Conservation (phyloP, 2,113 vertebrate genomes). For the Anguilla japonica region DNA sequence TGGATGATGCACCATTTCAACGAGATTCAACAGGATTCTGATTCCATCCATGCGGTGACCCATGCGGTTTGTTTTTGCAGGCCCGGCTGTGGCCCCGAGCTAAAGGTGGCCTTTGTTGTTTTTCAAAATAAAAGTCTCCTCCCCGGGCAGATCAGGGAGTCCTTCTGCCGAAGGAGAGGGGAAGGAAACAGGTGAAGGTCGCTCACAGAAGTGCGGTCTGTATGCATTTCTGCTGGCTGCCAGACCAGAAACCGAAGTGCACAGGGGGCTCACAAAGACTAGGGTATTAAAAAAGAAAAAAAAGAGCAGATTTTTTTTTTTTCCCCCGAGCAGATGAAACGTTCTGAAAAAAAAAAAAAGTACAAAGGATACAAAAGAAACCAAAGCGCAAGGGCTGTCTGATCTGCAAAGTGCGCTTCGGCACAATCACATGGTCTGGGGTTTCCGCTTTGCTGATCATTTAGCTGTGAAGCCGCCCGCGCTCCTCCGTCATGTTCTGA, state of each 20-base stretch:
- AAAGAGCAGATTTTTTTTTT: not conserved
- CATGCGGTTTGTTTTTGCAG: not conserved
- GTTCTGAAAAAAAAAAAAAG: not conserved
- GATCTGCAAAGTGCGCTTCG: slow-evolving; percentile 59
- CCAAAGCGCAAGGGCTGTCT: slow-evolving; percentile 16
- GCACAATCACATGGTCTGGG: slow-evolving; percentile 73
- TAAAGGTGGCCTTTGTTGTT: slow-evolving; percentile 7
- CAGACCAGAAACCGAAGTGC: slow-evolving; percentile 56
- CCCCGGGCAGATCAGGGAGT: not conserved
- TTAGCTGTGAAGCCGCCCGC: slow-evolving; percentile 45
- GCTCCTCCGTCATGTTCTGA: slow-evolving; percentile 47
- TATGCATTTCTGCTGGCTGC: slow-evolving; percentile 58
- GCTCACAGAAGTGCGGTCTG: slow-evolving; percentile 43
- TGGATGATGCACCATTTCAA: not conserved
- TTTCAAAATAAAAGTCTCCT: not conserved
- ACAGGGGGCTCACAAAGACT: slow-evolving; percentile 44
- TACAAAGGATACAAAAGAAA: slow-evolving; percentile 15
- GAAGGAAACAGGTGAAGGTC: slow-evolving; percentile 55
- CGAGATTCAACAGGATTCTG: not conserved
- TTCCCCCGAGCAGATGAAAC: not conserved
- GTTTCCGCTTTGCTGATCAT: slow-evolving; percentile 68
- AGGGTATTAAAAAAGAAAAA: slow-evolving; percentile 34
- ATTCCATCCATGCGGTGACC: not conserved
- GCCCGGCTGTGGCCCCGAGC: not conserved
- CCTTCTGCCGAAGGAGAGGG: not conserved